Conservation (phyloP, 2,888 invertebrate species). For the Acanthosepion esculentum region DNA sequence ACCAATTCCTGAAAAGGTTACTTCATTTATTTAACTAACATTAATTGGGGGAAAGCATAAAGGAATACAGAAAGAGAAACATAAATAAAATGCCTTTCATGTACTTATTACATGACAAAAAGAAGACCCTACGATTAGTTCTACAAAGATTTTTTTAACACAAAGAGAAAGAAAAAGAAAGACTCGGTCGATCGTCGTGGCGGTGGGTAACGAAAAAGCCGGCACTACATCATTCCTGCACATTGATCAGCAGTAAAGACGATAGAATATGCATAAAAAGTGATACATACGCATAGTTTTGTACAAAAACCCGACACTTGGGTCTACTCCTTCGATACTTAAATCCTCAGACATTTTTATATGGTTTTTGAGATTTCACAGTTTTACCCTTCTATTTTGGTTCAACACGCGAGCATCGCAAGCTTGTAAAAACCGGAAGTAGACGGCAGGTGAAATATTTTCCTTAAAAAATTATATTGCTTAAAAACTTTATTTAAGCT, state of each 20-base stretch:
- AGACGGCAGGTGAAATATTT: background rate
- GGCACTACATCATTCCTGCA: background rate
- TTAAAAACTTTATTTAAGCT: background rate
- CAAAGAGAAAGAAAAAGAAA: conserved; percentile 16
- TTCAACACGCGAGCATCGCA: conserved; percentile 33
- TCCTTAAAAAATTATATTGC: background rate
- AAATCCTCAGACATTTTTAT: conserved; percentile 52
- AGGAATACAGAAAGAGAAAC: background rate
- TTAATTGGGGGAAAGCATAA: background rate
- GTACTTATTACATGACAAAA: background rate
- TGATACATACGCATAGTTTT: conserved; percentile 67
- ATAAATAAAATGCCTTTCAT: background rate
- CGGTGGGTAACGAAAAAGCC: background rate
- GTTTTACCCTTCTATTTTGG: conserved; percentile 43
- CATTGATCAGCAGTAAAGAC: background rate
- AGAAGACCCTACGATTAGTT: background rate
- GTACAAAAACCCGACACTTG: conserved; percentile 69
- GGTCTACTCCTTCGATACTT: conserved; percentile 58
- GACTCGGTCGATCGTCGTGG: background rate
- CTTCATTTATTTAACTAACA: background rate
- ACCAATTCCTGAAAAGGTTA: background rate
- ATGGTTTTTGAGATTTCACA: background rate
- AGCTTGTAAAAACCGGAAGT: conserved; percentile 40
- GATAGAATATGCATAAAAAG: background rate
- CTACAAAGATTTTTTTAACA: background rate